Evolutionary conservation across 2,888 invertebrate genomes (phyloP).

Genomic region (Sussaba pulchella): DNA sequence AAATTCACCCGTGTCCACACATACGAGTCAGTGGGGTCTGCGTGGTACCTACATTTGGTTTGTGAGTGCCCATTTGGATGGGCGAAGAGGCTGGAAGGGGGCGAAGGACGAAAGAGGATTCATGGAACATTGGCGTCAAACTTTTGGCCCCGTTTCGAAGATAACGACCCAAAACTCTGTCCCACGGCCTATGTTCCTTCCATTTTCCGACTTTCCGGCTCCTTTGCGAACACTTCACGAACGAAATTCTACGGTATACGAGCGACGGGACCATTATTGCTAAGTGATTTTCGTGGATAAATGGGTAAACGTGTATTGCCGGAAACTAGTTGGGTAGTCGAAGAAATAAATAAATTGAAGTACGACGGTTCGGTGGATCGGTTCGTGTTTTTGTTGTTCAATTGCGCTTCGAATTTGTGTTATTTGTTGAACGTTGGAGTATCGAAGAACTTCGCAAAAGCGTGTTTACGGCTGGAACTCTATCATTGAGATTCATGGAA

Average conservation of each 20-base stretch:
- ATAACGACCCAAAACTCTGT: conserved; percentile 54
- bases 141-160: conserved; percentile 53
- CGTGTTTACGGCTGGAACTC: too few relatives aligned
- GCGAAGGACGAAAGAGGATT: not conserved
- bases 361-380: not conserved
- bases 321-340: conserved; percentile 30
- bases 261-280: conserved; percentile 16
- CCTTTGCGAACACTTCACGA: conserved; percentile 19
- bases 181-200: conserved; percentile 6
- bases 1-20: conserved; percentile 56
- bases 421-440: not conserved
- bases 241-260: conserved; percentile 25
- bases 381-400: not conserved
- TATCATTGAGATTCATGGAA: too few relatives aligned
- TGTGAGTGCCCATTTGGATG: conserved; percentile 40
- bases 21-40: not conserved
- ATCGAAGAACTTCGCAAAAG: too few relatives aligned
- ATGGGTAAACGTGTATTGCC: conserved; percentile 36
- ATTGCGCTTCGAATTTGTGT: not conserved
- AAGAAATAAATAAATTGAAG: conserved; percentile 31
- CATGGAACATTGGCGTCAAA: conserved; percentile 49
- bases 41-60: conserved; percentile 50
- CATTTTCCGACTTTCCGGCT: conserved; percentile 1
- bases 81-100: conserved; percentile 24
- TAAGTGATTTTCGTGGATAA: conserved; percentile 43